These are phyloP conservation scores for Apamea epomidion DNA, from an alignment of 2,888 invertebrate species.

Conservation along the genomic window DNA sequence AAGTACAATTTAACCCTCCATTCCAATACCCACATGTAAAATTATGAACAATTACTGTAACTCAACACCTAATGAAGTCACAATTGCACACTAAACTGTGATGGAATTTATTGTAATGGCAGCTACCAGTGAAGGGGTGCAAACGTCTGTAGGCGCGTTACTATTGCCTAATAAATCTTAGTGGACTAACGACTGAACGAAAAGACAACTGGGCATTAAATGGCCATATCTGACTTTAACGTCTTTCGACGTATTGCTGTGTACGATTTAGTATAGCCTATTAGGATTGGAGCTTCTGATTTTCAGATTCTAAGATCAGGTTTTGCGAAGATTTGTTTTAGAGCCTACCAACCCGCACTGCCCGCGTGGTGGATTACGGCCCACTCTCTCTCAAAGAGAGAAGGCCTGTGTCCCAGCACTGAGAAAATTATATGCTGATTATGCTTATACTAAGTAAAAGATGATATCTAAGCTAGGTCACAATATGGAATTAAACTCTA, in stretches of 20 bases:
- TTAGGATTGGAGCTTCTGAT: not conserved
- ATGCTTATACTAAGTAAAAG: too few relatives aligned
- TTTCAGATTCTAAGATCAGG: too few relatives aligned
- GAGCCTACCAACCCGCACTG: too few relatives aligned
- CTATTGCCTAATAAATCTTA: conserved; percentile 54
- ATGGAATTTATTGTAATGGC: conserved; percentile 57
- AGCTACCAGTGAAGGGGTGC: conserved; percentile 41
- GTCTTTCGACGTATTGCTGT: not conserved
- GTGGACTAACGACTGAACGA: conserved; percentile 35
- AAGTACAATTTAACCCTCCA: conserved; percentile 12
- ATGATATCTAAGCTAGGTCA: too few relatives aligned
- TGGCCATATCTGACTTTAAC: conserved; percentile 31
- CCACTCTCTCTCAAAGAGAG: too few relatives aligned
- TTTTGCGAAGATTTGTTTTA: not conserved
- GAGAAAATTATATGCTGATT: too few relatives aligned
- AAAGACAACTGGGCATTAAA: conserved; percentile 46
- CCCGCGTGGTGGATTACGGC: too few relatives aligned
- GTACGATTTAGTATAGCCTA: not conserved
- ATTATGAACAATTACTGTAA: conserved; percentile 27
- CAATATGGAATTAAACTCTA: too few relatives aligned
- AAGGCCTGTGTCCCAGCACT: too few relatives aligned
- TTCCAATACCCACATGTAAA: conserved; percentile 27
- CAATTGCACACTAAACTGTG: conserved; percentile 40
- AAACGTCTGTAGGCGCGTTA: conserved; percentile 48
- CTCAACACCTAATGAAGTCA: conserved; percentile 56